phyloP scores from a whole-genome alignment of 2,888 invertebrate species.

The Dynastes tityus region DNA sequence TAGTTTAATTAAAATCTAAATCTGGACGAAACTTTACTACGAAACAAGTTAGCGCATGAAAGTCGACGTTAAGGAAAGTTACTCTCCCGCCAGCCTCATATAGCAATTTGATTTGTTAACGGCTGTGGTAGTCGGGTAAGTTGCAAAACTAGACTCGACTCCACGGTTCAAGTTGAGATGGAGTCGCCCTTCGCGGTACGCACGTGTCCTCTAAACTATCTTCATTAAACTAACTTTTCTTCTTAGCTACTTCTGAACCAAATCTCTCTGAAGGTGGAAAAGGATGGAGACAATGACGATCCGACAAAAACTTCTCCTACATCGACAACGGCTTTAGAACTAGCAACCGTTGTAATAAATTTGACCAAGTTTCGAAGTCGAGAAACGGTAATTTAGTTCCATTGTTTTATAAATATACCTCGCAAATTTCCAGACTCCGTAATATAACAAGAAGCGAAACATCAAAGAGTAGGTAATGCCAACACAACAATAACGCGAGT shows the following conservation, averaged over 20 bases:
- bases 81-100: constrained; percentile 13
- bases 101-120: constrained; percentile 49
- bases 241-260: constrained; percentile 1
- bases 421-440: constrained; percentile 42
- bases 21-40: neutral
- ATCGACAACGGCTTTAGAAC: constrained; percentile 54
- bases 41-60: constrained; percentile 17
- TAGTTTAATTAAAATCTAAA: constrained; percentile 42
- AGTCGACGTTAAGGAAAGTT: constrained; percentile 49
- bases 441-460: constrained; percentile 47
- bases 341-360: constrained; percentile 57
- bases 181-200: constrained; percentile 49
- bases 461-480: constrained; percentile 47
- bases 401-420: constrained; percentile 48
- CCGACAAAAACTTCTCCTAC: constrained; percentile 46
- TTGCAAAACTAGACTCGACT: constrained; percentile 42
- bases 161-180: constrained; percentile 38
- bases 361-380: constrained; percentile 56
- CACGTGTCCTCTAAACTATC: constrained; percentile 59
- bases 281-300: neutral
- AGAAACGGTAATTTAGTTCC: constrained; percentile 55
- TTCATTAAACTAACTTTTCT: constrained; percentile 59
- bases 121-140: constrained; percentile 48
- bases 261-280: neutral
- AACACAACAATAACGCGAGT: constrained; percentile 30